Evolutionary conservation across 2,113 vertebrate genomes (phyloP).

Genomic region (Cryptomyrus ogoouensis): DNA sequence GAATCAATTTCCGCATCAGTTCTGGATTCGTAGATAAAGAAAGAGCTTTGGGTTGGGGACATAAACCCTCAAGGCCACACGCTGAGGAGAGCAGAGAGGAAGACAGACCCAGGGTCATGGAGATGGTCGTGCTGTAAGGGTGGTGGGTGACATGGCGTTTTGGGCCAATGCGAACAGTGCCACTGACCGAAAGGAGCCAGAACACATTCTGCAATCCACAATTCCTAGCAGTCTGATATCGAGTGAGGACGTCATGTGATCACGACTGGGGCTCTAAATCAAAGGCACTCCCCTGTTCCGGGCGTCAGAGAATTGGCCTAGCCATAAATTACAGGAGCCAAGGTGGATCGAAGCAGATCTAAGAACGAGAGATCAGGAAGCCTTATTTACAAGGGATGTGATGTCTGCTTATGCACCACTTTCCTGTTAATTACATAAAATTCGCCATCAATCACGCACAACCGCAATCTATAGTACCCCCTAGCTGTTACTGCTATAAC

Average conservation of each 20-base stretch:
- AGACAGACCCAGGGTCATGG: not conserved
- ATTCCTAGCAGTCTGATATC: not conserved
- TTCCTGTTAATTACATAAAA: conserved; percentile 39
- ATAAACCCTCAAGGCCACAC: not conserved
- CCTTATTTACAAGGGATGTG: not conserved
- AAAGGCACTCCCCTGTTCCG: not conserved
- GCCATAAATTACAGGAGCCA: not conserved
- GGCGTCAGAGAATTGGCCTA: not conserved
- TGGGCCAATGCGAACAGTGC: not conserved
- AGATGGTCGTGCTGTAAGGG: not conserved
- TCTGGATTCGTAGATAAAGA: conserved; percentile 22
- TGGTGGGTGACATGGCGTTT: not conserved
- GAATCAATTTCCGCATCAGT: conserved; percentile 21
- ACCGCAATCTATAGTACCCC: conserved; percentile 13
- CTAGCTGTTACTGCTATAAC: not conserved
- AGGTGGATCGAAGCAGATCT: not conserved
- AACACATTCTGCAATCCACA: not conserved
- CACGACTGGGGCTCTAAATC: not conserved
- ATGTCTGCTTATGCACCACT: conserved; percentile 11
- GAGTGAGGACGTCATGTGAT: too few relatives aligned
- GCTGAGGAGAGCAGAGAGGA: not conserved
- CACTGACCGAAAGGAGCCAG: not conserved
- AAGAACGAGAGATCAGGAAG: not conserved
- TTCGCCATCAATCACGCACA: conserved; percentile 41
- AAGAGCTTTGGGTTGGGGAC: conserved; percentile 2